Conservation (phyloP, 2,113 vertebrate genomes). For the Tychaedon coryphoeus region DNA sequence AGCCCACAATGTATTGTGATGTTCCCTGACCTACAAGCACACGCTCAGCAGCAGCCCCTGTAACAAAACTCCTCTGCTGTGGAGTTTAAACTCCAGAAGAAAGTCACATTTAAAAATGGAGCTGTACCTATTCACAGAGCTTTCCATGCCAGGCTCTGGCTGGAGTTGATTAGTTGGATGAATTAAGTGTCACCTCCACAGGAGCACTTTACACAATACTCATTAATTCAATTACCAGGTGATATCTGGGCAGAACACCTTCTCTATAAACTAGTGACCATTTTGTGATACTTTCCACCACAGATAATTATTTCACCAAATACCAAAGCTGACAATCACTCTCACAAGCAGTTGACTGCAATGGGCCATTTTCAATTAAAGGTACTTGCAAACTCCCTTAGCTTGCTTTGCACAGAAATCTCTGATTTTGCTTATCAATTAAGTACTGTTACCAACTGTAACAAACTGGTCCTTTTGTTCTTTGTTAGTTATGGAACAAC, state of each 20-base stretch:
- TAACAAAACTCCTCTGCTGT: neutral
- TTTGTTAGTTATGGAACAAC: conserved; percentile 53
- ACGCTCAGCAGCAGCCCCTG: neutral
- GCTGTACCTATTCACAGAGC: neutral
- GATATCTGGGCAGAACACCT: neutral
- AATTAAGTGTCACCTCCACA: neutral
- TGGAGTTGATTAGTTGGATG: neutral
- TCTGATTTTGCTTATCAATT: conserved; percentile 31
- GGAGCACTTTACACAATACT: neutral
- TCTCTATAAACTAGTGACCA: neutral
- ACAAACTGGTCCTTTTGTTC: conserved; percentile 47
- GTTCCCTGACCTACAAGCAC: neutral
- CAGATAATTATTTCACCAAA: neutral
- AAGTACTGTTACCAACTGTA: conserved; percentile 48
- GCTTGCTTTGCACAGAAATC: neutral
- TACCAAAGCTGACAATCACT: neutral
- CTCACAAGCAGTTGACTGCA: neutral
- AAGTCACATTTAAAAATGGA: neutral
- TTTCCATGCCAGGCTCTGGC: neutral
- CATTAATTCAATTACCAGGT: neutral
- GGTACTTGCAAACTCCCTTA: neutral
- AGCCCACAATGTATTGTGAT: neutral
- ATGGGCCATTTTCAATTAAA: neutral
- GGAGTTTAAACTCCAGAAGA: neutral
- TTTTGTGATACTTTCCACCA: neutral